Conservation (phyloP, 2,888 invertebrate genomes). For the Xanthia icteritia region DNA sequence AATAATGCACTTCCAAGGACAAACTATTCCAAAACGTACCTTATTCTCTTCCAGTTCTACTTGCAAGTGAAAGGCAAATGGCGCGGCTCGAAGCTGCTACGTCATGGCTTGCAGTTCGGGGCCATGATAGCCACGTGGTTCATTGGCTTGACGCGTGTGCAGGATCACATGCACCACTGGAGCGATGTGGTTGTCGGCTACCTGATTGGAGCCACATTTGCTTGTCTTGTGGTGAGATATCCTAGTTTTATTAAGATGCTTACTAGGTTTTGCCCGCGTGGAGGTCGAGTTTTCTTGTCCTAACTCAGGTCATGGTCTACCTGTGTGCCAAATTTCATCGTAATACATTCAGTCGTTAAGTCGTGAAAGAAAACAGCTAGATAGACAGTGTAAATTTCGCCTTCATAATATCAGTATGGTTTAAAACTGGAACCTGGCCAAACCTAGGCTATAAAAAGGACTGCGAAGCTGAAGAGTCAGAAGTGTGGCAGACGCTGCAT, state of each 20-base stretch:
- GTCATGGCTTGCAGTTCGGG: constrained; percentile 93
- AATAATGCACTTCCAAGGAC: background rate
- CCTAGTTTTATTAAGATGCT: background rate
- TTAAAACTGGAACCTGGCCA: background rate
- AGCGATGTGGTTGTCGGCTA: constrained; percentile 95
- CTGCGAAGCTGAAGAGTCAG: too few relatives aligned
- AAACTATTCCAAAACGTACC: background rate
- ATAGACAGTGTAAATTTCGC: background rate
- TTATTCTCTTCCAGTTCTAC: constrained; percentile 91
- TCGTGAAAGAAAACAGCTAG: background rate
- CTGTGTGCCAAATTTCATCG: background rate
- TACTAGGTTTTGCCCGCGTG: background rate
- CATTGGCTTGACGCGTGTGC: constrained; percentile 94
- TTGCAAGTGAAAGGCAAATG: constrained; percentile 94
- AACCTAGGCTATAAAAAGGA: background rate
- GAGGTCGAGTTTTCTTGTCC: background rate
- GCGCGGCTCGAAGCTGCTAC: constrained; percentile 93
- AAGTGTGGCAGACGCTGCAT: background rate
- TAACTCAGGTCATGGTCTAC: background rate
- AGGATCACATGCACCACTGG: constrained; percentile 97
- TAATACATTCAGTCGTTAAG: background rate
- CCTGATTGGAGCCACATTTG: constrained; percentile 90
- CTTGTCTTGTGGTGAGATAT: constrained; percentile 87
- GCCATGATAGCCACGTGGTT: constrained; percentile 93
- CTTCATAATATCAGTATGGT: background rate